Percentiles rank a stretch among this genome's conserved stretches.
Evolutionary conservation across 2,797 vertebrate species (phyloP).

Genomic region (Danio tinwini): DNA sequence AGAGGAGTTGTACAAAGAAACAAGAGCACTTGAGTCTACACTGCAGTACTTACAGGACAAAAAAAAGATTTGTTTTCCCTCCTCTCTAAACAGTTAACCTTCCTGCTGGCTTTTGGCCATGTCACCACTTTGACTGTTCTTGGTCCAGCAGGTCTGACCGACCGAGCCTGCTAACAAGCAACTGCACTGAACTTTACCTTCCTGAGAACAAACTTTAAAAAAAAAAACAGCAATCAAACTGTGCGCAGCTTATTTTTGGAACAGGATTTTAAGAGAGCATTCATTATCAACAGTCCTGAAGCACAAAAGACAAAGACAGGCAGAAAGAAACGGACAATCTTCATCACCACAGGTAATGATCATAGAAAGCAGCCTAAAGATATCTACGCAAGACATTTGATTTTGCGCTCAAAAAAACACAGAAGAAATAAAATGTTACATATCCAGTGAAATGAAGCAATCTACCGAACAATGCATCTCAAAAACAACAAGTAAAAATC

Average conservation of each 20-base stretch:
- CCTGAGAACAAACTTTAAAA: conserved; percentile 39
- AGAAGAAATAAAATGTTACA: not conserved
- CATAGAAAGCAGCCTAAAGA: too few species aligned
- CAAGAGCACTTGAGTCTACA: conserved; percentile 29
- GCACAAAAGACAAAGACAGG: not conserved
- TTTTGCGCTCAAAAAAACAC: not conserved
- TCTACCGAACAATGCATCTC: not conserved
- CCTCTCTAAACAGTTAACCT: conserved; percentile 72
- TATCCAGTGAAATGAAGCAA: not conserved
- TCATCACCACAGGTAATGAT: not conserved
- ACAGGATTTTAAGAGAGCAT: conserved; percentile 45
- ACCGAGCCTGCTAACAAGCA: conserved; percentile 60
- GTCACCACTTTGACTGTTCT: conserved; percentile 69
- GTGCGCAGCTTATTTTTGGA: conserved; percentile 61
- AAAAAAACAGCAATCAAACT: conserved; percentile 20
- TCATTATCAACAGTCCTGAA: not conserved
- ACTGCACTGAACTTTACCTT: conserved; percentile 57
- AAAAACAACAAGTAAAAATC: not conserved
- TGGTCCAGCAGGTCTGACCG: conserved; percentile 68
- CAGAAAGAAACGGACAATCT: not conserved
- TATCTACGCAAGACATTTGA: not conserved
- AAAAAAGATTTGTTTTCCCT: conserved; percentile 67
- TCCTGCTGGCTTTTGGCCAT: conserved; percentile 74
- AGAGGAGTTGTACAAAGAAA: not conserved
- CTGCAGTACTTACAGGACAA: conserved; percentile 56